Base-by-base conservation (phyloP, 2,888 invertebrate genomes). In the Antheraea assamensis region DNA sequence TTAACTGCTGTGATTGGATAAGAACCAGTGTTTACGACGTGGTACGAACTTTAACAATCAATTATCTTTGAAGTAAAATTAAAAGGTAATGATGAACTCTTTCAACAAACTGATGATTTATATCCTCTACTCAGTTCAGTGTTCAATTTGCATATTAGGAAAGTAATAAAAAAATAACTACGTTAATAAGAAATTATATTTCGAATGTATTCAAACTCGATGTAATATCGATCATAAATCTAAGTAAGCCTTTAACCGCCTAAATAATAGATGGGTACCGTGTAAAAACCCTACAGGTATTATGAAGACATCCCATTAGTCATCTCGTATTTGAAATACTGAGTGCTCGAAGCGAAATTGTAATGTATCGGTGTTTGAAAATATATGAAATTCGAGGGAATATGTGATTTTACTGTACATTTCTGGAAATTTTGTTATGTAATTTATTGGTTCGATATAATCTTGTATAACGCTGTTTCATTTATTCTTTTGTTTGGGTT, bases 241-340 rank as follows among this genome's bases (percentile, higher is more conserved):
- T 90, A 83, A 81, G 83, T 86, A 88, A 90, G 87, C 90, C 87
- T 84, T 81, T n/a, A 35, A 17, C 61, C 81, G 80, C 85, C 87
- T 91, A 91, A 90, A 92, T 92, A 91, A 92, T 89, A 89, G 91
- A 92, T 91, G 91, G 87, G 88, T 82, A 79, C 76, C 82, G 84
- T 78, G 83, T 82, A 90, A 90, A 88, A 73, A 70, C 70, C 73
- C 73, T 73, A 58, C 84, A 86, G 88, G 90, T 89, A 91, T 92
- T 91, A 91, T 83, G 81, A 85, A 89, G 88, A 89, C 85, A 82
- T 76, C 83, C 85, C 88, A 90, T 92, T 88, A 90, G 81, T 92
- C 92, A 91, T 87, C 79, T 81, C 76, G 82, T 81, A 84, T 86
- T 85, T 82, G 87, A 86, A 87, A 87, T 84, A 87, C 83, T 83